Evolutionary conservation across 1,140 invertebrate species (phyloP).

Genomic region (Drosophila yakuba): DNA sequence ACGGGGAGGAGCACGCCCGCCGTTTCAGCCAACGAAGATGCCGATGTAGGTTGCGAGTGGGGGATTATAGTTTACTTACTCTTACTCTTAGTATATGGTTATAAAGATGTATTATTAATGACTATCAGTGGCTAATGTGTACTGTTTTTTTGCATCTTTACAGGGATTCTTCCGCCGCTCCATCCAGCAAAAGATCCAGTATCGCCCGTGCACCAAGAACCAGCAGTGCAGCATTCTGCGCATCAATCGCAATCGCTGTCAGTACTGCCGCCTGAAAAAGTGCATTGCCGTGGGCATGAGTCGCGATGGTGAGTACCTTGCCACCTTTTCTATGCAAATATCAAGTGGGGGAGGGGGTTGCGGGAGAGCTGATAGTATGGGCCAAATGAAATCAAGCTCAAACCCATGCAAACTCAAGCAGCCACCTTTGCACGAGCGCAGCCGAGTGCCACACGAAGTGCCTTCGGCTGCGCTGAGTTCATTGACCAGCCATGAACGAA

Average conservation of each 20-base stretch:
- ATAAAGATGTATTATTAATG: not conserved
- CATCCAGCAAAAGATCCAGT: slow-evolving; percentile 99
- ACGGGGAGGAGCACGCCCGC: slow-evolving; percentile 33
- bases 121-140: not conserved
- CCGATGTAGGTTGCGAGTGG: slow-evolving; percentile 62
- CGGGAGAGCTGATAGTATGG: not conserved
- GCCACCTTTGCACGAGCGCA: not conserved
- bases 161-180: slow-evolving; percentile 95
- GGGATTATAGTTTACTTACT: not conserved
- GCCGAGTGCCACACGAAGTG: slow-evolving; percentile 33
- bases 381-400: slow-evolving; percentile 40
- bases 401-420: slow-evolving; percentile 1
- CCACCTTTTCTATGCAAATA: slow-evolving; percentile 15
- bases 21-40: slow-evolving; percentile 58
- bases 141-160: slow-evolving; percentile 67
- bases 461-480: slow-evolving; percentile 59
- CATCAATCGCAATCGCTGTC: slow-evolving; percentile 98
- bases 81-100: too few species aligned
- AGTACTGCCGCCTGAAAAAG: slow-evolving; percentile 98
- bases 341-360: not conserved
- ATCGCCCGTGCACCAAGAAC: slow-evolving; percentile 98
- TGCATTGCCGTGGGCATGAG: slow-evolving; percentile 99
- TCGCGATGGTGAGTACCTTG: slow-evolving; percentile 93
- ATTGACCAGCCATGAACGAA: slow-evolving; percentile 84
- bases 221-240: slow-evolving; percentile 98